Conservation (phyloP, 2,113 vertebrate genomes). For the Sus scrofa region T2T-Sscrofa CM000827.6:40609001-40609500, state of each 20-base stretch:
- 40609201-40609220: not conserved
- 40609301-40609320: not conserved
- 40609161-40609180: not conserved
- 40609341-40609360: not conserved
- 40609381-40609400: not conserved
- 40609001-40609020: not conserved
- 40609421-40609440: not conserved
- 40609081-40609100: slow-evolving; percentile 24
- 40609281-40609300: not conserved
- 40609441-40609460: not conserved
- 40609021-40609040: not conserved
- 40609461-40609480: not conserved
- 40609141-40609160: not conserved
- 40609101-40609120: slow-evolving; percentile 42
- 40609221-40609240: not conserved
- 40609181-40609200: slow-evolving; percentile 12
- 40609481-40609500: not conserved
- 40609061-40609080: slow-evolving; percentile 27
- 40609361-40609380: not conserved
- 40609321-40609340: not conserved
- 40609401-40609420: not conserved
- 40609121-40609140: not conserved
- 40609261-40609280: not conserved
- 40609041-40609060: not conserved
- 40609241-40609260: not conserved